Percentiles rank a stretch among this genome's conserved stretches.
phyloP scores from a whole-genome alignment of 2,113 vertebrate genomes.

The Sinocyclocheilus anophthalmus region DNA sequence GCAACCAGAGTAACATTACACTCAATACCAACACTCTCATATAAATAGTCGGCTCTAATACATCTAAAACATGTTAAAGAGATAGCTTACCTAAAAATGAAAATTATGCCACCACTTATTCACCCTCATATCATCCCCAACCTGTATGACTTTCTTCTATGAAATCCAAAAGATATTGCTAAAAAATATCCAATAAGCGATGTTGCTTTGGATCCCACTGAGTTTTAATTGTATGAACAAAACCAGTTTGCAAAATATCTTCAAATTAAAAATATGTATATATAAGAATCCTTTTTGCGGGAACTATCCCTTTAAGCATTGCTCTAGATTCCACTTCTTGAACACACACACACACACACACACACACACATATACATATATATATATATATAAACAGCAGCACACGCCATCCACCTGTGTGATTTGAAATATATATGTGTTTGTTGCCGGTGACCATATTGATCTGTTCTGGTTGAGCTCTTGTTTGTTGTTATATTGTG shows the following conservation, averaged over 20 bases:
- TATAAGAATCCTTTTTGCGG: too few species aligned
- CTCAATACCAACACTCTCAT: not conserved
- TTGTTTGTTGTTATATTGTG: conserved; percentile 11
- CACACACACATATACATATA: too few species aligned
- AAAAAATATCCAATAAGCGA: not conserved
- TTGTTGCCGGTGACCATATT: not conserved
- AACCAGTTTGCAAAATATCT: not conserved
- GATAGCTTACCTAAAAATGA: not conserved
- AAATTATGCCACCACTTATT: not conserved
- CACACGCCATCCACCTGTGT: not conserved
- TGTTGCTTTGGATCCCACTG: not conserved
- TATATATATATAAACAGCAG: too few species aligned
- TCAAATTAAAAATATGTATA: too few species aligned
- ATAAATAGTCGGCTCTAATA: not conserved
- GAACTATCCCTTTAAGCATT: not conserved
- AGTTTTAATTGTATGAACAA: not conserved
- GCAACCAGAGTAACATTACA: conserved; percentile 26
- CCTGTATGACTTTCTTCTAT: not conserved
- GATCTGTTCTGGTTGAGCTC: conserved; percentile 20
- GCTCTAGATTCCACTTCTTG: not conserved
- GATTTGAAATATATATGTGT: conserved; percentile 13
- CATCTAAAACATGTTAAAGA: not conserved
- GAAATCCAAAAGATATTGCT: not conserved
- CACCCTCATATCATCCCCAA: not conserved
- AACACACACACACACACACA: too few species aligned